Base-by-base conservation (phyloP, 1,140 invertebrate species). In the Drosophila fuyamai region DNA sequence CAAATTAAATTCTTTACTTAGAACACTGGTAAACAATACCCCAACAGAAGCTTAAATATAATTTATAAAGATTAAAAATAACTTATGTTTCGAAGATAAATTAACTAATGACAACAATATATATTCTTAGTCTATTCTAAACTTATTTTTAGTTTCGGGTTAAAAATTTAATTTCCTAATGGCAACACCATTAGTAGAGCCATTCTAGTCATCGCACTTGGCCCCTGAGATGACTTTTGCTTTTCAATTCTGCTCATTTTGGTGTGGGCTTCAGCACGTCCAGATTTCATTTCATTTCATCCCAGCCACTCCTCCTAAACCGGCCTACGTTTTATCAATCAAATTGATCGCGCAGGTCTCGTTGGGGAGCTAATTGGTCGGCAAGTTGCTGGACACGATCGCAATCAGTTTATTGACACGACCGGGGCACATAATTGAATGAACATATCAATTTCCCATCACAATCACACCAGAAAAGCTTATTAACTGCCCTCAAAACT, bases 381-480 rank as follows among this genome's bases (percentile, higher is more conserved):
- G 51, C 50, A 60, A 75, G 61, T 67, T 63, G 48, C 40, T 67
- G 62, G 50, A 76, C 50, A 68, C 74, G 74, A 76, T 76, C 35
- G 14, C 44, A 74, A 63, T 43, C 70, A 88, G 82, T 88, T 86
- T 88, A 73, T 88, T 88, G 83, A 86, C 79, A 76, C 79, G 83
- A 68, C 68, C 44, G 59, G 29, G 60, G 65, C 65, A 47, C 46
- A 71, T 79, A 85, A 85, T 85, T 85, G 83, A 85, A 85, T 88
- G 79, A 72, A 88, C 83, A 86, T 86, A 86, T 86, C 83, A 86
- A 88, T 79, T 86, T 86, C 81, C 76, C 75, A 86, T 88, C 72
- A 83, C 70, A 76, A 67, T 58, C 62, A 59, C 51, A 75, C 38
- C 58, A 62, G 57, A 44, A 82, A 86, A 88, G 81, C 83, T 76